Percentiles rank a stretch among this genome's conserved stretches.
These are phyloP conservation scores for Herpailurus yagouaroundi DNA, from an alignment of 2,113 vertebrate genomes.

Conservation along the genomic window DNA sequence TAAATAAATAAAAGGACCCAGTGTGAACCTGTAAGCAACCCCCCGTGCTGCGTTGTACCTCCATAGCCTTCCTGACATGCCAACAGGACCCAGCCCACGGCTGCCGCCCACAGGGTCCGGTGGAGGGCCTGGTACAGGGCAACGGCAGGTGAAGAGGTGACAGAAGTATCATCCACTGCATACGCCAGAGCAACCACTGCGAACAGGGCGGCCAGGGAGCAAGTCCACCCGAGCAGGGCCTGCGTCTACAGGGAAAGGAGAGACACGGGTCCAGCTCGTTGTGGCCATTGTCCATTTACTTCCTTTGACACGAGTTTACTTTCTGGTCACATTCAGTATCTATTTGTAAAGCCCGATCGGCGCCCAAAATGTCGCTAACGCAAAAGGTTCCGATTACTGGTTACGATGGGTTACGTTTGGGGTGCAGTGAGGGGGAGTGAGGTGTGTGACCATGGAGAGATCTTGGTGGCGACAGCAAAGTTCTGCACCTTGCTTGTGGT, in stretches of 20 bases:
- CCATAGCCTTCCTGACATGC: conserved; percentile 90
- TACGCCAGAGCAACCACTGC: conserved; percentile 85
- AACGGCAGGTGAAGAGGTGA: conserved; percentile 70
- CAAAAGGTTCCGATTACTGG: neutral
- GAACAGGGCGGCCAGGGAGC: conserved; percentile 83
- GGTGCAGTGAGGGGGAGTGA: fast-evolving
- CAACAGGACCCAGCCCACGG: conserved; percentile 89
- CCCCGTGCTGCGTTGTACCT: conserved; percentile 77
- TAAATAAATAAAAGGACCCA: too few relatives aligned
- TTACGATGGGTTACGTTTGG: fast-evolving
- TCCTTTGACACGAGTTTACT: fast-evolving
- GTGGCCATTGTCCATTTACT: fast-evolving
- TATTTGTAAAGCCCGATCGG: neutral
- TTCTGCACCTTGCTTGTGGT: neutral
- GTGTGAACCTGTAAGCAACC: neutral
- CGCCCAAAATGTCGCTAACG: neutral
- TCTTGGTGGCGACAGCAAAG: neutral
- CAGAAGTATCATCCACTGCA: conserved; percentile 80
- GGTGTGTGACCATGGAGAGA: neutral
- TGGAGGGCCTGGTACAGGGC: conserved; percentile 91
- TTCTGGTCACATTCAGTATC: neutral
- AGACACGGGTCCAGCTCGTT: fast-evolving
- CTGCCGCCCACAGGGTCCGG: conserved; percentile 87
- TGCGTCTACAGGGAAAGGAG: conserved; percentile 81
- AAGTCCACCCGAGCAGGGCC: conserved; percentile 87